A percentile compares a stretch with the other conserved stretches of the same genome.
These are phyloP conservation scores for Xenopus petersii DNA, from an alignment of 2,797 vertebrate genomes.

Conservation along the genomic window DNA sequence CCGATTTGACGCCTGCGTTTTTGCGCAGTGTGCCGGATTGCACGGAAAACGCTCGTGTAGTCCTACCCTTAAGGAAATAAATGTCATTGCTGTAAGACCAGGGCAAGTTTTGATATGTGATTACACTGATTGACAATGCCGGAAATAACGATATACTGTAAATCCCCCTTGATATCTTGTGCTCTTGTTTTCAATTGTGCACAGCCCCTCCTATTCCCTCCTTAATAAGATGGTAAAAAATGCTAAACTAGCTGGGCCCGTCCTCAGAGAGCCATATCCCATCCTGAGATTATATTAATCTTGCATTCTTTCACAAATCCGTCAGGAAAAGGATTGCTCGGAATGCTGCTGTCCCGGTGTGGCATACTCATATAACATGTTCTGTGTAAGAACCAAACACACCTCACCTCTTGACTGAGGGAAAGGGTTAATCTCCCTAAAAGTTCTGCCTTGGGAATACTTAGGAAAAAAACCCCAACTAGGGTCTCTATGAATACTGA, in stretches of 20 bases:
- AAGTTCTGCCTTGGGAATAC: too few relatives aligned
- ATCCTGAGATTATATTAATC: constrained; percentile 62
- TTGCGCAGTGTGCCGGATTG: too few relatives aligned
- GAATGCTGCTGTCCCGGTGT: constrained; percentile 57
- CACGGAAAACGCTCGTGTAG: too few relatives aligned
- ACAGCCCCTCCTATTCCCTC: not conserved
- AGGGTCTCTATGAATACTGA: too few relatives aligned
- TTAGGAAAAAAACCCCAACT: too few relatives aligned
- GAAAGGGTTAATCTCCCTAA: too few relatives aligned
- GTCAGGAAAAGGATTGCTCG: constrained; percentile 60
- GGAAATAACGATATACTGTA: constrained; percentile 16
- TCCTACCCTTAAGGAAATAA: too few relatives aligned
- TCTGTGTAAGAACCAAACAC: not conserved
- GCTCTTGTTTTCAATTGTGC: constrained; percentile 1
- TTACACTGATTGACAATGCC: constrained; percentile 11
- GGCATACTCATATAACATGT: constrained; percentile 33
- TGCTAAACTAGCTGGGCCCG: constrained; percentile 59
- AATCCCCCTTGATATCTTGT: constrained; percentile 5
- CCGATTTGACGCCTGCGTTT: too few relatives aligned
- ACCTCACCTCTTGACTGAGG: too few relatives aligned
- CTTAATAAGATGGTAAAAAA: constrained; percentile 56
- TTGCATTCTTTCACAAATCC: constrained; percentile 68
- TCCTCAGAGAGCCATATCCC: constrained; percentile 61
- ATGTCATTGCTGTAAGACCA: not conserved
- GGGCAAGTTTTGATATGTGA: not conserved